Percentiles rank a stretch among this genome's conserved stretches.
These are phyloP conservation scores for Mustelus asterias DNA, from an alignment of 2,113 vertebrate genomes.

Conservation along the genomic window DNA sequence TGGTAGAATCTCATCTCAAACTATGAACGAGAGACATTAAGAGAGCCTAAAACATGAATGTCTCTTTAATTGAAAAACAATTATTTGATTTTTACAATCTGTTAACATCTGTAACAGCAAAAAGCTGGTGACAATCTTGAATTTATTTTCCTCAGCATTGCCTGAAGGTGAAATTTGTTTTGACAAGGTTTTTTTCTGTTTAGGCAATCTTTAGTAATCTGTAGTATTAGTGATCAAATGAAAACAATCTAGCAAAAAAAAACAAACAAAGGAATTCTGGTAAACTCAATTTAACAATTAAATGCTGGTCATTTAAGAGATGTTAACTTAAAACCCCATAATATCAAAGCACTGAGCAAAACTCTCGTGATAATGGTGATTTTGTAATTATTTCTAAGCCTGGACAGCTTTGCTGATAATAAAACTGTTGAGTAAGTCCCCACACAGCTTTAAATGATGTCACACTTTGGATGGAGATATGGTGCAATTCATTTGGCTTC, in stretches of 20 bases:
- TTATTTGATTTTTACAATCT: background rate
- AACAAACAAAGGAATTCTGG: background rate
- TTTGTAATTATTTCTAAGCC: background rate
- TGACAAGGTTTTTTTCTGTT: background rate
- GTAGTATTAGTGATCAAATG: background rate
- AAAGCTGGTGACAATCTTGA: background rate
- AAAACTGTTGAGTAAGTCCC: background rate
- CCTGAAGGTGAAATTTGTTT: background rate
- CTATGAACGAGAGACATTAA: background rate
- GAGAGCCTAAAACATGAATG: background rate
- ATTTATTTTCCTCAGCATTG: constrained; percentile 10
- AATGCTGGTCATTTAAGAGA: background rate
- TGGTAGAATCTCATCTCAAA: background rate
- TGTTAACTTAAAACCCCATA: background rate
- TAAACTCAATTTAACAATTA: background rate
- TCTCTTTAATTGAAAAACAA: background rate
- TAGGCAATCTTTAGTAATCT: background rate
- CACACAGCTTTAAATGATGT: background rate
- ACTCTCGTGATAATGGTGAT: background rate
- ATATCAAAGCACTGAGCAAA: background rate
- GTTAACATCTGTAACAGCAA: background rate
- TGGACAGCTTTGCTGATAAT: background rate
- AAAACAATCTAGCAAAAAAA: background rate
- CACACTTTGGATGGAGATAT: background rate
- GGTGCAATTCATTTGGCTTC: background rate